Percentiles rank a stretch among this genome's conserved stretches.
phyloP scores from a whole-genome alignment of 2,113 vertebrate species.

The Cephalopterus ornatus region DNA sequence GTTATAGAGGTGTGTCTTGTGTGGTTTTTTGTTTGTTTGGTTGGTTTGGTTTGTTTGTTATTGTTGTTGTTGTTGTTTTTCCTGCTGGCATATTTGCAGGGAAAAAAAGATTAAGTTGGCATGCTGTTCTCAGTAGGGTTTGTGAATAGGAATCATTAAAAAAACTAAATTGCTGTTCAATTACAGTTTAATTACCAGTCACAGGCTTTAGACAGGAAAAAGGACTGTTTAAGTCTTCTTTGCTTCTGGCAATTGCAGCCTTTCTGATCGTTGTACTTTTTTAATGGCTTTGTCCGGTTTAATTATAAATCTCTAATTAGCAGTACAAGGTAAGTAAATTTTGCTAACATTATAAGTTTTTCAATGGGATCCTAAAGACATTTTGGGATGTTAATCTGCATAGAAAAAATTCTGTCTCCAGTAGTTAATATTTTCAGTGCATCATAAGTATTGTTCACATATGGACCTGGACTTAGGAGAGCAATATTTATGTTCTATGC shows the following conservation, averaged over 20 bases:
- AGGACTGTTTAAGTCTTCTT: not conserved
- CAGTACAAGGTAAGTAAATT: not conserved
- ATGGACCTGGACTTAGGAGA: not conserved
- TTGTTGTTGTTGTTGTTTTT: no score
- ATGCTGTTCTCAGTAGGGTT: not conserved
- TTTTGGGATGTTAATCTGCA: not conserved
- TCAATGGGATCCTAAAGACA: not conserved
- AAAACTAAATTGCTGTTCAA: not conserved
- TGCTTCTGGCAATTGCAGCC: not conserved
- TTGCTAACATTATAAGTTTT: not conserved
- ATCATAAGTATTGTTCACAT: not conserved
- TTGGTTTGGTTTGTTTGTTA: no score
- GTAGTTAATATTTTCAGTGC: not conserved
- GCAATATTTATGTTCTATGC: not conserved
- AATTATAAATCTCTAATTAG: constrained; percentile 5
- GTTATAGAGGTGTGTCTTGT: not conserved
- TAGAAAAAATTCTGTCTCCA: fast-evolving
- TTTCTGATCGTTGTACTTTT: not conserved
- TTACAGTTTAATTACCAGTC: constrained; percentile 9
- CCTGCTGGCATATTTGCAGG: not conserved
- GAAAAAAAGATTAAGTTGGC: not conserved
- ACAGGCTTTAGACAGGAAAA: not conserved
- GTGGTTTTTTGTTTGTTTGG: not conserved
- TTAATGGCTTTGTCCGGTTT: constrained; percentile 3
- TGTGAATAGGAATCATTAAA: not conserved